Conservation (phyloP, 2,888 invertebrate species). For the Iselma pallidipennis region DNA sequence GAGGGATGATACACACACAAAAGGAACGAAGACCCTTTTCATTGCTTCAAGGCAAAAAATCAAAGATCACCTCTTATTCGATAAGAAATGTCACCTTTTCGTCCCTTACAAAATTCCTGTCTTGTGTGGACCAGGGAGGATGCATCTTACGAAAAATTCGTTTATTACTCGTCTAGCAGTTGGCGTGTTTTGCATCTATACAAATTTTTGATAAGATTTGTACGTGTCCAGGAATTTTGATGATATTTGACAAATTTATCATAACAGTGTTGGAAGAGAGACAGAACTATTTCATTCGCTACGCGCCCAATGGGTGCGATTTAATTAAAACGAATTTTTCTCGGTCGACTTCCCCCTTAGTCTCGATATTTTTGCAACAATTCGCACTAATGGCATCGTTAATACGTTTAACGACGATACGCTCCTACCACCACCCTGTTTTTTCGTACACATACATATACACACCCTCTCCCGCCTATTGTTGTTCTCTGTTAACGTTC, state of each 20-base stretch:
- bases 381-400: conserved; percentile 1
- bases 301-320: neutral
- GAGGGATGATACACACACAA: neutral
- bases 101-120: neutral
- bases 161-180: neutral
- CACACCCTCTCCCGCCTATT: neutral
- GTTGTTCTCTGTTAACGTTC: neutral
- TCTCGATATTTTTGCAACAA: neutral
- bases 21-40: neutral
- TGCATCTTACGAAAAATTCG: neutral
- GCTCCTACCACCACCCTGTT: neutral
- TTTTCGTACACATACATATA: too few species aligned
- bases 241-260: neutral
- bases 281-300: neutral
- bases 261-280: neutral
- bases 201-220: neutral
- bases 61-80: neutral
- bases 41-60: neutral
- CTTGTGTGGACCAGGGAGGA: too few species aligned
- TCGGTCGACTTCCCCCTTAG: neutral
- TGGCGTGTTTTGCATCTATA: neutral
- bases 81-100: neutral
- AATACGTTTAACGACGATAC: neutral
- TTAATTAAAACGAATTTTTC: conserved; percentile 1
- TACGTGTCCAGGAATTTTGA: neutral